Evolutionary conservation across 2,888 invertebrate genomes (phyloP).

Genomic region (Chelonus formosanus): DNA sequence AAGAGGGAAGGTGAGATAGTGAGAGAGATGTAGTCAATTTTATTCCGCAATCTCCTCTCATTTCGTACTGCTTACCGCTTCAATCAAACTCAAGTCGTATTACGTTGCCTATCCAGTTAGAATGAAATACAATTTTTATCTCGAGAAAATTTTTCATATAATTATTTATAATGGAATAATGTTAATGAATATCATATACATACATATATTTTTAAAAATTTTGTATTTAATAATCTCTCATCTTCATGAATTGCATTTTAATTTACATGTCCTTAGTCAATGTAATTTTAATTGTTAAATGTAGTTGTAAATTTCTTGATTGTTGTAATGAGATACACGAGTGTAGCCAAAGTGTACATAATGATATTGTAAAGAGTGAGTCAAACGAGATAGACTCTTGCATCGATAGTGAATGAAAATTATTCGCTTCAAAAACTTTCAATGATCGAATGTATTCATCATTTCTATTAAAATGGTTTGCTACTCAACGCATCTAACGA

Average conservation of each 20-base stretch:
- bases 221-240: too few relatives aligned
- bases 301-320: not conserved
- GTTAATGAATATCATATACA: too few relatives aligned
- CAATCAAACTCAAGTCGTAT: slow-evolving; percentile 1
- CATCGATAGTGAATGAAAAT: slow-evolving; percentile 32
- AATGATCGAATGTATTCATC: slow-evolving; percentile 24
- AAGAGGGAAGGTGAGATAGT: not conserved
- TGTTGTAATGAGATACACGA: too few relatives aligned
- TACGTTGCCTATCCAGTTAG: not conserved
- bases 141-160: too few relatives aligned
- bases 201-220: too few relatives aligned
- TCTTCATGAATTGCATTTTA: too few relatives aligned
- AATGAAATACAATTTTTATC: not conserved
- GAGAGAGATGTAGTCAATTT: slow-evolving; percentile 4
- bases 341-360: not conserved
- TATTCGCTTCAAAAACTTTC: slow-evolving; percentile 27
- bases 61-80: slow-evolving; percentile 10
- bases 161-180: not conserved
- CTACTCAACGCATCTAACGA: not conserved
- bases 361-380: slow-evolving; percentile 7
- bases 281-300: slow-evolving; percentile 4
- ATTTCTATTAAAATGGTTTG: slow-evolving; percentile 2
- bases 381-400: slow-evolving; percentile 23
- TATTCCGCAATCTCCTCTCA: slow-evolving; percentile 16
- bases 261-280: not conserved